A percentile compares a stretch with the other conserved stretches of the same genome.
These are phyloP conservation scores for Pseudochirops corinnae DNA, from an alignment of 2,797 vertebrate genomes.

Conservation along the genomic window DNA sequence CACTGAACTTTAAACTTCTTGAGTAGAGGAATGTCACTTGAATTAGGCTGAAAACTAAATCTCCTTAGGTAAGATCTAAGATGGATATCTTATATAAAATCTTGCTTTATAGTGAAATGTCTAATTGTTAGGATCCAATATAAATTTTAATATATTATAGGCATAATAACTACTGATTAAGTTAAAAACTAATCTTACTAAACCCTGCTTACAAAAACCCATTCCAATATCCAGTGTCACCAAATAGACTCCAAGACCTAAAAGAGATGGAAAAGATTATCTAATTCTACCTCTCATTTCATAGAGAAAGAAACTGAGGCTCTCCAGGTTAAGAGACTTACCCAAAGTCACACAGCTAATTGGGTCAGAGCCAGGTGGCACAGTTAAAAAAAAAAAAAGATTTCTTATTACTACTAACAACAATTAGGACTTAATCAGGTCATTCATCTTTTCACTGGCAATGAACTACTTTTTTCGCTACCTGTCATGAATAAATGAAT, in stretches of 20 bases:
- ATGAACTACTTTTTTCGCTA: background rate
- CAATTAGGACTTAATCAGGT: background rate
- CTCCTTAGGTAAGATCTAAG: too few relatives aligned
- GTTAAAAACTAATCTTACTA: background rate
- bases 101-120: too few relatives aligned
- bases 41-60: too few relatives aligned
- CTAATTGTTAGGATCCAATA: too few relatives aligned
- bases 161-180: background rate
- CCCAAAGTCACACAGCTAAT: background rate
- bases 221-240: background rate
- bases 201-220: background rate
- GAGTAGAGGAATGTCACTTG: too few relatives aligned
- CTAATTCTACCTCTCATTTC: background rate
- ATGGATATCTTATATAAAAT: too few relatives aligned
- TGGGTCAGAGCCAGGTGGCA: background rate
- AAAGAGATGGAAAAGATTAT: background rate
- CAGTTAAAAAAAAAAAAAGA: background rate
- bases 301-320: background rate
- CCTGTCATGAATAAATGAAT: conserved; percentile 4
- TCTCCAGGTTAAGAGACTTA: background rate
- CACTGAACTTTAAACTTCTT: too few relatives aligned
- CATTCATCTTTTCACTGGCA: background rate
- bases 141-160: too few relatives aligned
- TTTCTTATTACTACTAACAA: background rate
- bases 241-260: background rate